A percentile compares a stretch with the other conserved stretches of the same genome.
These are phyloP conservation scores for Tachina grossa DNA, from an alignment of 2,888 invertebrate species.

Conservation along the genomic window DNA sequence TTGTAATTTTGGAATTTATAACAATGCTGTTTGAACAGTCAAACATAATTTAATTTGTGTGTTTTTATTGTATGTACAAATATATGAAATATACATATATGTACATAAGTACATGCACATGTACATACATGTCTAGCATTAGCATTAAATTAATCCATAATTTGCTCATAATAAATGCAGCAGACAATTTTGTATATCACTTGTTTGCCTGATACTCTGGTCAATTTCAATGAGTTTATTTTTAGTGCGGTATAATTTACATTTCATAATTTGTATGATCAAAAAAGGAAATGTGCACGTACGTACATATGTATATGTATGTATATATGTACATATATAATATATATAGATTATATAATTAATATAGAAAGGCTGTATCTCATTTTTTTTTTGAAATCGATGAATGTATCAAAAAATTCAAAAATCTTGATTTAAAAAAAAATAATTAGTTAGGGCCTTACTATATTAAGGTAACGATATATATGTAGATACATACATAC, in stretches of 20 bases:
- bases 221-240: too few species aligned
- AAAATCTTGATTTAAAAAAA: too few species aligned
- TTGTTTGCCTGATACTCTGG: background rate
- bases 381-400: too few species aligned
- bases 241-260: background rate
- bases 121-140: background rate
- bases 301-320: background rate
- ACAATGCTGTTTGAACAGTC: too few species aligned
- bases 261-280: background rate
- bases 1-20: too few species aligned
- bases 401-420: too few species aligned
- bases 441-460: too few species aligned
- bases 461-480: too few species aligned
- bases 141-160: background rate
- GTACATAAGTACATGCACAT: background rate
- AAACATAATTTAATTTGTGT: too few species aligned
- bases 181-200: background rate
- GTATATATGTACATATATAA: background rate
- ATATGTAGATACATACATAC: too few species aligned
- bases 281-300: background rate
- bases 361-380: background rate
- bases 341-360: too few species aligned
- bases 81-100: background rate
- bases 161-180: background rate
- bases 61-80: background rate